Conservation (phyloP, 2,797 vertebrate species). For the Hoplostethus atlanticus region DNA sequence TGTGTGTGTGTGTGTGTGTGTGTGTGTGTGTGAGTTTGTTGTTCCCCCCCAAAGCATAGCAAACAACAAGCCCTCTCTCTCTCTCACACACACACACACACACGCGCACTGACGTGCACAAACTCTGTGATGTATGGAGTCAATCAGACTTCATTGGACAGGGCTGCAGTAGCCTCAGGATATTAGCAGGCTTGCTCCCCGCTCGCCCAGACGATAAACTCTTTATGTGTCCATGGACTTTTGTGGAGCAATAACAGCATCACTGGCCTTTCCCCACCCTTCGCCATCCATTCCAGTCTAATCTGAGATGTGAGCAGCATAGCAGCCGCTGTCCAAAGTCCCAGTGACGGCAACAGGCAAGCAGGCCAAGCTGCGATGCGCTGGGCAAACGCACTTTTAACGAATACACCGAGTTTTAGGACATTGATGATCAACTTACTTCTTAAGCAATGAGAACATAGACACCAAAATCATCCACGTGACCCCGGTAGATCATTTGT, state of each 20-base stretch:
- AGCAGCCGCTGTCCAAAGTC: constrained; percentile 7
- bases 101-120: constrained; percentile 4
- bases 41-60: constrained; percentile 27
- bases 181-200: constrained; percentile 61
- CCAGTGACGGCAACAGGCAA: background rate
- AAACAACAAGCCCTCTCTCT: constrained; percentile 1
- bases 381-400: too few species aligned
- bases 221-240: constrained; percentile 71
- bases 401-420: too few species aligned
- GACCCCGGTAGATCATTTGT: too few species aligned
- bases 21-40: constrained; percentile 30
- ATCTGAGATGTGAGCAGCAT: constrained; percentile 10
- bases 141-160: constrained; percentile 72
- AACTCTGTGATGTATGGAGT: constrained; percentile 72
- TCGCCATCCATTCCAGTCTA: constrained; percentile 47
- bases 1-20: constrained; percentile 5
- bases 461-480: too few species aligned
- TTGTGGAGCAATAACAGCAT: constrained; percentile 66
- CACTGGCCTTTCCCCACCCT: constrained; percentile 46
- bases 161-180: constrained; percentile 63
- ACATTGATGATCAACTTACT: too few species aligned
- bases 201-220: constrained; percentile 67
- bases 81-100: background rate
- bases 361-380: background rate
- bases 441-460: too few species aligned